Evolutionary conservation across 2,888 invertebrate genomes (phyloP).

Genomic region (Pachliopta kotzebuea): DNA sequence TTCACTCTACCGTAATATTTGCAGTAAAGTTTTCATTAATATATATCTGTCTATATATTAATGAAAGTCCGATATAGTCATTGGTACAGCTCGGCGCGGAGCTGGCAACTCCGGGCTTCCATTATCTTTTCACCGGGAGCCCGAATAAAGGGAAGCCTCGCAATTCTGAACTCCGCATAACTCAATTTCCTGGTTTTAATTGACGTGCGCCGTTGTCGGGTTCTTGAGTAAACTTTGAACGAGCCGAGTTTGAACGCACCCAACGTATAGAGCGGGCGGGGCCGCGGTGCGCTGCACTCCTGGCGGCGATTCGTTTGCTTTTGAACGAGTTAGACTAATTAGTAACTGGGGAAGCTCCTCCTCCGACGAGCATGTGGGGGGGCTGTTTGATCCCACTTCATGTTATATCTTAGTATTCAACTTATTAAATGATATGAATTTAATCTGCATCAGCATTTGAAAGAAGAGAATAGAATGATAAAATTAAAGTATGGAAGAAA

Average conservation of each 20-base stretch:
- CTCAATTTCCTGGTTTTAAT: conserved; percentile 31
- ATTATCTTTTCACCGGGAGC: conserved; percentile 20
- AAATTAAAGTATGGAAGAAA: too few relatives aligned
- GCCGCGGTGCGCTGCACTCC: conserved; percentile 11
- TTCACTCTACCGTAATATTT: too few relatives aligned
- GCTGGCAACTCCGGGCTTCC: conserved; percentile 11
- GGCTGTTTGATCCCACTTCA: conserved; percentile 10
- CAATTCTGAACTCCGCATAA: conserved; percentile 28
- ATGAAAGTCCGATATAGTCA: neutral
- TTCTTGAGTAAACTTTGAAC: conserved; percentile 30
- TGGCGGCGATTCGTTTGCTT: conserved; percentile 23
- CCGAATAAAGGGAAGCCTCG: conserved; percentile 20
- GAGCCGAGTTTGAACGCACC: conserved; percentile 20
- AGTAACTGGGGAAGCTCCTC: conserved; percentile 18
- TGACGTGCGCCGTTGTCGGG: conserved; percentile 25
- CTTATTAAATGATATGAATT: too few relatives aligned
- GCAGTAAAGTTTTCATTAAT: too few relatives aligned
- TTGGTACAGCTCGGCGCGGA: neutral
- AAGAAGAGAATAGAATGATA: too few relatives aligned
- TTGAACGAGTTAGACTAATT: conserved; percentile 28
- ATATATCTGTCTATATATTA: neutral
- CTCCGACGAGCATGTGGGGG: conserved; percentile 12
- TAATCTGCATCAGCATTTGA: too few relatives aligned
- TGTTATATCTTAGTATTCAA: conserved; percentile 2
- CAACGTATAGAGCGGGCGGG: conserved; percentile 5